phyloP scores from a whole-genome alignment of 2,797 vertebrate species.

The Poecile montanus region DNA sequence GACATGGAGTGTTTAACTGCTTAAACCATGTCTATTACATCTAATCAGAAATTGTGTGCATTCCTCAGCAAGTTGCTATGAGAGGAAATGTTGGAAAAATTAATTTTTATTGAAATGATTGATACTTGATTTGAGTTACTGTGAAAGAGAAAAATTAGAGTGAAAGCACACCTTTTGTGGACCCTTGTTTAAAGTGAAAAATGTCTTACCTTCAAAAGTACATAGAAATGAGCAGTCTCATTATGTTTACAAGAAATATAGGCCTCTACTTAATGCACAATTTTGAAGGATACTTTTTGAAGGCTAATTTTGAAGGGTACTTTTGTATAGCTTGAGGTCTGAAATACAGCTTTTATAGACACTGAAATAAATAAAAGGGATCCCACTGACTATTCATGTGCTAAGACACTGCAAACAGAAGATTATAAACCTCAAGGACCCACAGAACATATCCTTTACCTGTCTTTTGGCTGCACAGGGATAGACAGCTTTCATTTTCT shows the following conservation, averaged over 20 bases:
- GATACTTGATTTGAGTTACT: not conserved
- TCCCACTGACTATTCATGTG: not conserved
- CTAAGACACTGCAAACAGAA: not conserved
- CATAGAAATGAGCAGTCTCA: not conserved
- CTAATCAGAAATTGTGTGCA: not conserved
- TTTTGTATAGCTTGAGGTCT: not conserved
- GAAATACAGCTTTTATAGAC: not conserved
- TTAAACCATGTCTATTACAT: not conserved
- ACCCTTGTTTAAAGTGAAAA: not conserved
- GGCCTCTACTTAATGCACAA: not conserved
- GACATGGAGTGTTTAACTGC: not conserved
- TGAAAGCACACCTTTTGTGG: not conserved
- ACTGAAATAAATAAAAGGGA: not conserved
- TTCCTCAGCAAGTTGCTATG: not conserved
- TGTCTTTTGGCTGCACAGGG: not conserved
- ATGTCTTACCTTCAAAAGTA: not conserved
- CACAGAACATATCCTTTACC: not conserved
- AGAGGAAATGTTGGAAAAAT: fast-evolving
- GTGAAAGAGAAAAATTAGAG: not conserved
- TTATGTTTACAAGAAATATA: not conserved
- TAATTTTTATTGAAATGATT: not conserved
- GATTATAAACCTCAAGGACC: not conserved
- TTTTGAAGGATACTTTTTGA: not conserved
- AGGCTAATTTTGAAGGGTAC: not conserved
- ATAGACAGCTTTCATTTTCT: not conserved